A percentile compares a stretch with the other conserved stretches of the same genome.
phyloP scores from a whole-genome alignment of 2,888 invertebrate genomes.

The Amaurobius ferox region DNA sequence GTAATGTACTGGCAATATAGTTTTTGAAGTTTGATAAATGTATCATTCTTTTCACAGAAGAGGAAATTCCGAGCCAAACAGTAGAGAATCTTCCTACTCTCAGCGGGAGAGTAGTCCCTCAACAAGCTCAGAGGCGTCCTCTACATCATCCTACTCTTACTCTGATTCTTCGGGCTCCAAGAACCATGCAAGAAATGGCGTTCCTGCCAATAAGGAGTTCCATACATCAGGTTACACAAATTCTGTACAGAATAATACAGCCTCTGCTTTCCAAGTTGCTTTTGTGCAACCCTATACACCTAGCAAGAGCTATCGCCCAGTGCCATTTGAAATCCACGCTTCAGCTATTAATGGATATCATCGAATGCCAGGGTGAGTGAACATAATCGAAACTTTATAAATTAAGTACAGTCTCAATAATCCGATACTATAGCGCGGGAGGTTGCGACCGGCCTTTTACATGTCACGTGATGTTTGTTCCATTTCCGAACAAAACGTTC shows the following conservation, averaged over 20 bases:
- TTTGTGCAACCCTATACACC: conserved; percentile 57
- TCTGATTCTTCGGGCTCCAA: conserved; percentile 41
- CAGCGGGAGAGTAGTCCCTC: conserved; percentile 53
- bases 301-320: conserved; percentile 49
- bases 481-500: no score
- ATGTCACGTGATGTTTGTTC: no score
- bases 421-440: no score
- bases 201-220: conserved; percentile 60
- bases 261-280: conserved; percentile 44
- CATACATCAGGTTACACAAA: conserved; percentile 35
- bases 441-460: no score
- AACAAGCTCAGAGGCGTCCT: conserved; percentile 42
- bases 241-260: background rate
- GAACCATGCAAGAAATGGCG: conserved; percentile 26
- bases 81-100: conserved; percentile 46
- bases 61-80: conserved; percentile 3
- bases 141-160: conserved; percentile 51
- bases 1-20: no score
- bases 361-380: conserved; percentile 37
- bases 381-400: no score
- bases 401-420: no score
- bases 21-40: no score
- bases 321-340: conserved; percentile 50
- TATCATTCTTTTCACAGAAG: background rate
- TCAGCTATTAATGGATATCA: conserved; percentile 12